Evolutionary conservation across 1,140 invertebrate species (phyloP), one percentile per base, ranked within the genome.

Genomic region (Dendrolimus punctatus): DNA sequence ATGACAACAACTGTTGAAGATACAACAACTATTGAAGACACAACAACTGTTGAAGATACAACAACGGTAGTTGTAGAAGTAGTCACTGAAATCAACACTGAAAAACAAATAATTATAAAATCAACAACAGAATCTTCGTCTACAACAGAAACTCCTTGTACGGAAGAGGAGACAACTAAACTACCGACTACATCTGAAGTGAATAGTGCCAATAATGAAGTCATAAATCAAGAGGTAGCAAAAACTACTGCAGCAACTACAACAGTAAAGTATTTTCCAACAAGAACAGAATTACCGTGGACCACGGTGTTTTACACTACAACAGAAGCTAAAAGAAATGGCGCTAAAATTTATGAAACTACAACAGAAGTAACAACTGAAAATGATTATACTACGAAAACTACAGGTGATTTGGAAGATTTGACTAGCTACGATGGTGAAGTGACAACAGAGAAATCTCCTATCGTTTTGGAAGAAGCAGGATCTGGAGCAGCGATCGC

Each of bases 401-500:
- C 71, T 2, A 60, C 66, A 2, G 71, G 60, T 55, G 69, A 72
- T 9, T 57, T 74, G 37, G 78, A 85, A 48, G 80, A 83, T 49
- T 48, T 73, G 9, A 74, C 71, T 1, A 74, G 58, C 45, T 79
- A 74, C 40, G 53, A 55, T 6, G 73, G 64, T 6, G 81, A 85
- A 4, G 60, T 80, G 67, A 85, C 82, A n/a, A 85, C 82, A 0
- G 77, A 84, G 51, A 66, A 73, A 4, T 75, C 73, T 5, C 69
- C 73, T 0, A 60, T 68, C 44, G 71, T 72, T 4, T 38, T 75
- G 8, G 76, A 80, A 4, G 80, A 84, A 9, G 52, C 67, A 6
- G 72, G 77, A 0, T 76, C 79, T 0, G 82, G 80, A 8, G 82
- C 80, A 3, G 78, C 73, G 1, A 71, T 85, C 0, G 82, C 83